Evolutionary conservation across 1,140 invertebrate species (phyloP).

Genomic region (Bombus sibiricus): DNA sequence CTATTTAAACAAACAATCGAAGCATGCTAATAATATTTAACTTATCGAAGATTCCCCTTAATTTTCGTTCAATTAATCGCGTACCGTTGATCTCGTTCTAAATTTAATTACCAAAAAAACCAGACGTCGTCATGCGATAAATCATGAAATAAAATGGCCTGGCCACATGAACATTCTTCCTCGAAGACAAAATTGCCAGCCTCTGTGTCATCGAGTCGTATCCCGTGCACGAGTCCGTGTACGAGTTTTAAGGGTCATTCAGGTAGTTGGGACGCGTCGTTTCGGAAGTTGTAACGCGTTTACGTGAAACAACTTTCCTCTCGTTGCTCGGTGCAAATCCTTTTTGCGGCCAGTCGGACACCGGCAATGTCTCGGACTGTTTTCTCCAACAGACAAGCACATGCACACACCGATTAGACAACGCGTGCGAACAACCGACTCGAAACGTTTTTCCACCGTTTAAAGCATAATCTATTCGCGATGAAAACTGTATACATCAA

Average conservation of each 20-base stretch:
- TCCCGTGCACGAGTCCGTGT: background rate
- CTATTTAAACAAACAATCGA: no score
- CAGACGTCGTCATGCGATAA: no score
- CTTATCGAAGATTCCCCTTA: no score
- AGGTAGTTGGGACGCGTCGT: background rate
- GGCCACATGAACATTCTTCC: background rate
- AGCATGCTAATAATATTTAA: no score
- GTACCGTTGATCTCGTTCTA: no score
- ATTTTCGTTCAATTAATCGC: no score
- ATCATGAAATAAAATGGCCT: background rate
- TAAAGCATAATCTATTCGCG: background rate
- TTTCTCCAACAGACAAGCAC: background rate
- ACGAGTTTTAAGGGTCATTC: constrained; percentile 22
- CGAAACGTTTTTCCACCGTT: background rate
- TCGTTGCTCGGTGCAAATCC: constrained; percentile 5
- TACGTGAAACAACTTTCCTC: constrained; percentile 23
- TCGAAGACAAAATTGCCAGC: background rate
- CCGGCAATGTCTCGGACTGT: background rate
- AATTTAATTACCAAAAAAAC: no score
- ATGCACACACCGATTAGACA: no score
- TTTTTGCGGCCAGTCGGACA: background rate
- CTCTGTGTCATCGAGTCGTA: background rate
- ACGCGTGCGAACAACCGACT: background rate
- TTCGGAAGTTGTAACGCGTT: constrained; percentile 30
- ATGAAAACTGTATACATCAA: background rate